Percentiles rank a stretch among this genome's conserved stretches.
phyloP scores from a whole-genome alignment of 2,797 vertebrate species.

The Macrochelys suwanniensis region DNA sequence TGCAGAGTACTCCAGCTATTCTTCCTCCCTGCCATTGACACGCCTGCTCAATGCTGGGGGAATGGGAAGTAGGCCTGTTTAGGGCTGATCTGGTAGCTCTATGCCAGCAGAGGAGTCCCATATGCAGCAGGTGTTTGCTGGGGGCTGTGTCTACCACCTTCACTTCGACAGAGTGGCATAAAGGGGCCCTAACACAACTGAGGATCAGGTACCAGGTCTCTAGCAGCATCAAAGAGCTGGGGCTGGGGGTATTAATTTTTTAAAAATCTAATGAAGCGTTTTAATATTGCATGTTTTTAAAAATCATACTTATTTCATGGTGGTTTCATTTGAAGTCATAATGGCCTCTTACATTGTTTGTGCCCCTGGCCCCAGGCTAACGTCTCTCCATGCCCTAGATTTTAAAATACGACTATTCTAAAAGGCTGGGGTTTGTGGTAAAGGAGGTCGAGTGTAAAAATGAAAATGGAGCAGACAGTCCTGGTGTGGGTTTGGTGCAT shows the following conservation, averaged over 20 bases:
- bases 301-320: background rate
- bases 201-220: fast-evolving
- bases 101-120: background rate
- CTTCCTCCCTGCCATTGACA: too few relatives aligned
- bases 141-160: background rate
- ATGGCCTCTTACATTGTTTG: background rate
- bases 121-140: fast-evolving
- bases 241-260: background rate
- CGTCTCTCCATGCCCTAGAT: slow-evolving; percentile 40
- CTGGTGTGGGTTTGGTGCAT: background rate
- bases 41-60: background rate
- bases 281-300: background rate
- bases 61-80: background rate
- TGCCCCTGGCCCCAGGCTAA: background rate
- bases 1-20: background rate
- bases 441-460: background rate
- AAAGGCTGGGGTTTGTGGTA: slow-evolving; percentile 18
- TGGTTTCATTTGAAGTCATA: background rate
- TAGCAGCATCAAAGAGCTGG: fast-evolving
- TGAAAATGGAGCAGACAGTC: background rate
- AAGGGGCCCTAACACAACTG: background rate
- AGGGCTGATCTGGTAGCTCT: background rate
- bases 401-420: background rate
- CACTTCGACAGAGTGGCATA: fast-evolving
- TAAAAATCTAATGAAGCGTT: background rate